A percentile compares a stretch with the other conserved stretches of the same genome.
Conservation (phyloP, 2,113 vertebrate species). For the Lagenorhynchus albirostris region DNA sequence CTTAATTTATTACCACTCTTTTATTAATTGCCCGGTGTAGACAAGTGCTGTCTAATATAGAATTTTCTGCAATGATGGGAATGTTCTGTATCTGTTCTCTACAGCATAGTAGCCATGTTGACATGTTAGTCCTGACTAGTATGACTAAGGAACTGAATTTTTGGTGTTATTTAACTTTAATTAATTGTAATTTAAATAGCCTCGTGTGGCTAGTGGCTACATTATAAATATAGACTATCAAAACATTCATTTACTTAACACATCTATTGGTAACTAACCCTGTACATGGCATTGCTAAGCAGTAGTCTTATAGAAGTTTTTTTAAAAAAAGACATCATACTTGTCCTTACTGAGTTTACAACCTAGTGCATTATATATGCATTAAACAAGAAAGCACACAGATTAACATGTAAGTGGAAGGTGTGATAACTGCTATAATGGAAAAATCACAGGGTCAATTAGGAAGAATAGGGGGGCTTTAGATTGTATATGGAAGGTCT, state of each 20-base stretch:
- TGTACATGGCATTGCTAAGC: neutral
- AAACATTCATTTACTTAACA: neutral
- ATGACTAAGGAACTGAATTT: neutral
- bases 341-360: neutral
- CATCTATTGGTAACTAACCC: neutral
- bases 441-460: neutral
- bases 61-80: neutral
- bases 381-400: neutral
- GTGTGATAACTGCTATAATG: neutral
- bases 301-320: neutral
- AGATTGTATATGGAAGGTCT: neutral
- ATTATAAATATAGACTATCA: neutral
- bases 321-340: neutral
- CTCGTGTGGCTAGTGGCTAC: neutral
- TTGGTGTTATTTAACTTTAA: neutral
- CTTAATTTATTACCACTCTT: neutral
- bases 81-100: rapidly evolving
- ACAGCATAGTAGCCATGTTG: neutral
- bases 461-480: neutral
- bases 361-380: neutral
- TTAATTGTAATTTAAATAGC: neutral
- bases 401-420: neutral
- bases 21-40: neutral
- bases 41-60: neutral
- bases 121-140: neutral